Evolutionary conservation across 2,888 invertebrate genomes (phyloP).

Genomic region (Nowickia ferox): DNA sequence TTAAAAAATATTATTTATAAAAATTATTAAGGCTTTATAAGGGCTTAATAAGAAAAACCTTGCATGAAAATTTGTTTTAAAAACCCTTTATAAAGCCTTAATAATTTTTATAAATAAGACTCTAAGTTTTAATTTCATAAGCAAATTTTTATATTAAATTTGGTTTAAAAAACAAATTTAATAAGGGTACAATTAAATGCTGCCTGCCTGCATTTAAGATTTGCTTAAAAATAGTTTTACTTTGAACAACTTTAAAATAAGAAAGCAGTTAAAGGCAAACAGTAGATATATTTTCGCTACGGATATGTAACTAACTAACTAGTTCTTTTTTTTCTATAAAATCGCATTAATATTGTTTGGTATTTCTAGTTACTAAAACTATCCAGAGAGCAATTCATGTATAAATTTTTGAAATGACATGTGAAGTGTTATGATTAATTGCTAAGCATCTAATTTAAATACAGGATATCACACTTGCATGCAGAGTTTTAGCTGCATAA

Average conservation of each 20-base stretch:
- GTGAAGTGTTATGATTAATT: conserved; percentile 30
- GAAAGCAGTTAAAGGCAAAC: not conserved
- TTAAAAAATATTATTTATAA: too few relatives aligned
- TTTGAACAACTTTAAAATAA: not conserved
- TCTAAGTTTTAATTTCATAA: too few relatives aligned
- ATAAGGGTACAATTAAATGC: too few relatives aligned
- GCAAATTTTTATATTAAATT: too few relatives aligned
- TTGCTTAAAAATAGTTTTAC: not conserved
- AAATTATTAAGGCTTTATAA: too few relatives aligned
- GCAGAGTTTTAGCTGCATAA: not conserved
- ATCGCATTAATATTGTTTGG: not conserved
- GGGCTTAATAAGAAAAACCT: too few relatives aligned
- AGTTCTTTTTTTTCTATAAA: not conserved
- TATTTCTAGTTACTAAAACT: not conserved
- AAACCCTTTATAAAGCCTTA: too few relatives aligned
- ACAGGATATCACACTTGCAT: conserved; percentile 13
- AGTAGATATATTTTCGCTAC: not conserved
- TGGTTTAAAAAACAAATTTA: too few relatives aligned
- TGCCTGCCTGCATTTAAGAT: too few relatives aligned
- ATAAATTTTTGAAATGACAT: not conserved
- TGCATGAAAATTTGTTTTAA: too few relatives aligned
- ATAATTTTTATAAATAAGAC: too few relatives aligned
- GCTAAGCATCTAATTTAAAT: conserved; percentile 4
- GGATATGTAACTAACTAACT: not conserved
- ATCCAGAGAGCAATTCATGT: not conserved